These are phyloP conservation scores for Mormoops blainvillei DNA, from an alignment of 2,113 vertebrate species.

Conservation along the genomic window DNA sequence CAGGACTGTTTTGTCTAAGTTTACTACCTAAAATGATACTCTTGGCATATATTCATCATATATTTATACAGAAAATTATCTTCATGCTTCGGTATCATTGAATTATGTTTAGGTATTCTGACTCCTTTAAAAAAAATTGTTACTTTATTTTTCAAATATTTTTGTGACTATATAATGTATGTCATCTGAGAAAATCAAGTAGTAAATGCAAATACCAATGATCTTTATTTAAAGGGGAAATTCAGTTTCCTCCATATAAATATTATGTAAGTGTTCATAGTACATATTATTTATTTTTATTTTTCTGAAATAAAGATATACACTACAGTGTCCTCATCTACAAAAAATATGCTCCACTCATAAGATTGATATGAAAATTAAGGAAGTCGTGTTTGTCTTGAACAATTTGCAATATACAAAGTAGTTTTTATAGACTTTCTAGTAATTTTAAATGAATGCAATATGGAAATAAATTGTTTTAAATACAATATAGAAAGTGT, in stretches of 20 bases:
- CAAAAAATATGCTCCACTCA: background rate
- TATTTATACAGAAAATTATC: background rate
- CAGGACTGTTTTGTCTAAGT: background rate
- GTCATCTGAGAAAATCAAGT: background rate
- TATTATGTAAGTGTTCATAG: background rate
- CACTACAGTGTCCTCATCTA: background rate
- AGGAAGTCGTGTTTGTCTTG: background rate
- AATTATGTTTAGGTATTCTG: background rate
- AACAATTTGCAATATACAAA: background rate
- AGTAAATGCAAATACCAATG: background rate
- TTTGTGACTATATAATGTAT: background rate
- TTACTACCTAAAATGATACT: background rate
- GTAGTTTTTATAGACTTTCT: background rate
- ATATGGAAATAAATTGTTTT: background rate
- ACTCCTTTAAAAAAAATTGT: background rate
- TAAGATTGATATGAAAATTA: background rate
- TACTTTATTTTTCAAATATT: background rate
- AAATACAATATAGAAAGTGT: background rate
- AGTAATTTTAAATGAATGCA: background rate
- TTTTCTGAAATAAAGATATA: background rate
- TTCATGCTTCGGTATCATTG: background rate
- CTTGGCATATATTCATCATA: background rate
- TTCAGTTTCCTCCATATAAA: background rate
- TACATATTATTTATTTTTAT: background rate
- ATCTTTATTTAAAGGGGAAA: conserved; percentile 4